These are phyloP conservation scores for Acanthosepion lycidas DNA, from an alignment of 2,888 invertebrate genomes.

Conservation along the genomic window DNA sequence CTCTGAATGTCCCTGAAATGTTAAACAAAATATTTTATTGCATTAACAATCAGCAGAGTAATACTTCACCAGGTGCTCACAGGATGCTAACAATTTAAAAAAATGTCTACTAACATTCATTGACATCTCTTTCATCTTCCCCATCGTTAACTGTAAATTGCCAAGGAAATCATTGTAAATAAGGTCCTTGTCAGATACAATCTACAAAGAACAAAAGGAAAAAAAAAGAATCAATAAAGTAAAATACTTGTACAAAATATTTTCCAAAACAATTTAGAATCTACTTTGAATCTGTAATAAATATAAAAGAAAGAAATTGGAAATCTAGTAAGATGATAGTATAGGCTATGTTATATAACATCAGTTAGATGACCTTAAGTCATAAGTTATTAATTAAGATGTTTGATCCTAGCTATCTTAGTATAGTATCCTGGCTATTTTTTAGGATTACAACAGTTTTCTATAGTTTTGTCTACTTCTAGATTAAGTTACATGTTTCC, in stretches of 20 bases:
- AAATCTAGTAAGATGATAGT: too few relatives aligned
- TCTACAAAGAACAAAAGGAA: conserved; percentile 67
- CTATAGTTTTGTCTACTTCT: too few relatives aligned
- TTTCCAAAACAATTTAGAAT: background rate
- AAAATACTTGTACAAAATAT: background rate
- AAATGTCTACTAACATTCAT: conserved; percentile 69
- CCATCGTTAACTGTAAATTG: conserved; percentile 75
- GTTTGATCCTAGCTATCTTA: too few relatives aligned
- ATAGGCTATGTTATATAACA: too few relatives aligned
- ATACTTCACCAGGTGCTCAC: background rate
- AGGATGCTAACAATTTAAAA: background rate
- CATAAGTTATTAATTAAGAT: too few relatives aligned
- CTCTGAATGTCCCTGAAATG: conserved; percentile 61
- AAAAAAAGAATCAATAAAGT: background rate
- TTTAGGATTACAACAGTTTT: too few relatives aligned
- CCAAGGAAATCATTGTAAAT: conserved; percentile 78
- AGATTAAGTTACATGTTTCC: too few relatives aligned
- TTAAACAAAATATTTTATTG: background rate
- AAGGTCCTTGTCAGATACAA: conserved; percentile 78
- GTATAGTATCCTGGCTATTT: too few relatives aligned
- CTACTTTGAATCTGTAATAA: too few relatives aligned
- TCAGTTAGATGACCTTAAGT: too few relatives aligned
- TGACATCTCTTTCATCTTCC: conserved; percentile 76
- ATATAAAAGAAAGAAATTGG: too few relatives aligned
- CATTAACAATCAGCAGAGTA: background rate